These are phyloP conservation scores for Paracentrotus lividus DNA, from an alignment of 53 echinoderm and acorn worm genomes.

Conservation along the genomic window DNA sequence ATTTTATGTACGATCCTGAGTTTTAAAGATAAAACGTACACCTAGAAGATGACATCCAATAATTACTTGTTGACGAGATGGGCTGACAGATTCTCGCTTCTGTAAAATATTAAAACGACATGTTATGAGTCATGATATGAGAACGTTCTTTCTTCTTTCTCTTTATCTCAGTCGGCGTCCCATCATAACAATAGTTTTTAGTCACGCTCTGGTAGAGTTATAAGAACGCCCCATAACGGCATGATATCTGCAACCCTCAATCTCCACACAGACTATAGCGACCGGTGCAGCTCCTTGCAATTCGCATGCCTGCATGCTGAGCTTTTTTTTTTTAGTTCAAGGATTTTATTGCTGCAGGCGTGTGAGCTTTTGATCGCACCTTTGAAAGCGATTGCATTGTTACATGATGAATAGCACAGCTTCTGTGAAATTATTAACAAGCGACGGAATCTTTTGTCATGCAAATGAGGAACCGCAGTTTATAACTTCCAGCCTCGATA, in stretches of 20 bases:
- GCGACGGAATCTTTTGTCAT: slow-evolving; percentile 23
- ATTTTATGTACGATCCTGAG: neutral
- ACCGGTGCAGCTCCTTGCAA: no score
- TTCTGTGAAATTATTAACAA: slow-evolving; percentile 49
- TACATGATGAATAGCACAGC: slow-evolving; percentile 32
- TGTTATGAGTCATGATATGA: neutral
- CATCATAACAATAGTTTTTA: neutral
- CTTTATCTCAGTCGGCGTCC: neutral
- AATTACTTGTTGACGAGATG: neutral
- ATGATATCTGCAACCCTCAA: neutral
- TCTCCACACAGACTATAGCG: neutral
- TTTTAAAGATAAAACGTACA: neutral
- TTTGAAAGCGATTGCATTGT: neutral
- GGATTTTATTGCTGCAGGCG: neutral
- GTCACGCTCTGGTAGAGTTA: neutral
- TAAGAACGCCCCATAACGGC: neutral
- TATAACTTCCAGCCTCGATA: neutral
- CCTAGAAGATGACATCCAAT: neutral
- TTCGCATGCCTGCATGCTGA: neutral
- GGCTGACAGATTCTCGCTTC: neutral
- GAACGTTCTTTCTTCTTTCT: neutral
- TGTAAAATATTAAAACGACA: neutral
- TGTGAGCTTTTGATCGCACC: slow-evolving; percentile 43
- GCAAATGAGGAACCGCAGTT: neutral
- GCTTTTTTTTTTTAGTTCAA: neutral